Conservation (phyloP, 2,888 invertebrate genomes). For the Spialia ferax region DNA sequence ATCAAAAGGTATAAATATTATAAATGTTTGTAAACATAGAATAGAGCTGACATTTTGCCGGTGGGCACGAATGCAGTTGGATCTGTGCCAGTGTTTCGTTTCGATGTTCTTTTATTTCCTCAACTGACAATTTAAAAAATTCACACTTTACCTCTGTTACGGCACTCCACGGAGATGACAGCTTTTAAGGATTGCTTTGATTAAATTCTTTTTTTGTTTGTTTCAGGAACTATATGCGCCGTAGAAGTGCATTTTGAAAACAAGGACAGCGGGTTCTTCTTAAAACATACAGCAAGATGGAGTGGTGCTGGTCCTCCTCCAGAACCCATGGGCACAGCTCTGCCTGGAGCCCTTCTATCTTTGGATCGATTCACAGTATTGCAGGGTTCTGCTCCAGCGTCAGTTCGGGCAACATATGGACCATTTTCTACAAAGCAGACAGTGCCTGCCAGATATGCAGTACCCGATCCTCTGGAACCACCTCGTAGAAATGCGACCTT, state of each 20-base stretch:
- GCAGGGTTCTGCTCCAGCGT: slow-evolving; percentile 96
- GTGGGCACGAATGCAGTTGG: slow-evolving; percentile 64
- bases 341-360: slow-evolving; percentile 91
- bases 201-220: slow-evolving; percentile 53
- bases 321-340: slow-evolving; percentile 76
- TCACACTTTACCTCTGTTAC: slow-evolving; percentile 68
- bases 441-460: slow-evolving; percentile 95
- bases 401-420: slow-evolving; percentile 96
- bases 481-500: slow-evolving; percentile 87
- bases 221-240: slow-evolving; percentile 89
- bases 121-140: slow-evolving; percentile 69
- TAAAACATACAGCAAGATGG: slow-evolving; percentile 93
- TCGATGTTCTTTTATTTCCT: slow-evolving; percentile 71
- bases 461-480: slow-evolving; percentile 93
- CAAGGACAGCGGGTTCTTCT: slow-evolving; percentile 96
- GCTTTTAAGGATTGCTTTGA: slow-evolving; percentile 53
- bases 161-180: slow-evolving; percentile 53
- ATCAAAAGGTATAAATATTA: slow-evolving; percentile 49
- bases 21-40: slow-evolving; percentile 70
- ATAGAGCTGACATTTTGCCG: slow-evolving; percentile 56
- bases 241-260: slow-evolving; percentile 97
- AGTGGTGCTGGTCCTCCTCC: slow-evolving; percentile 85
- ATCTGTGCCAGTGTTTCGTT: slow-evolving; percentile 67
- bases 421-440: slow-evolving; percentile 98
- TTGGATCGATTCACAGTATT: slow-evolving; percentile 96